Evolutionary conservation across 1,140 invertebrate species (phyloP), one percentile per base, ranked within the genome.

Genomic region (Pseudoatta argentina): DNA sequence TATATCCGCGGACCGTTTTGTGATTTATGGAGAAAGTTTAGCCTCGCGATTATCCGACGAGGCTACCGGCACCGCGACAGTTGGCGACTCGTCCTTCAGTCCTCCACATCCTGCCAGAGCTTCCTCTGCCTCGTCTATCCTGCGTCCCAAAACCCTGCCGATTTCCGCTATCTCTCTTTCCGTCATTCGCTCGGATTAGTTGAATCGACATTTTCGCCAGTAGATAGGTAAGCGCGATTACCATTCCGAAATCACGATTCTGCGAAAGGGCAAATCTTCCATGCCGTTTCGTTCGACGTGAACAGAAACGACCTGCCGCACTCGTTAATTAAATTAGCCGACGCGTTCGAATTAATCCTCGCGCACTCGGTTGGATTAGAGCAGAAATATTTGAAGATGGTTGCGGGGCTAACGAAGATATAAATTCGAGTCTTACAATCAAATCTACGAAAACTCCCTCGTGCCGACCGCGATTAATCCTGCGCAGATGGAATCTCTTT

Each of bases 21-120:
- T 92, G 91, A 92, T 92, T 92, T 92, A 92, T 92, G 87, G 91
- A 77, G 86, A 91, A 92, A 92, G 90, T 92, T 92, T 91, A 89
- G 87, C 73, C 83, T 75, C 78, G 77, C 86, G 91, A 92, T 92
- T 92, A 92, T 89, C 85, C 86, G 63, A 66, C 72, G 73, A 86
- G 72, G 81, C 66, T 48, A 69, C 44, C 67, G 44, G 51, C 16
- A 57, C 67, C 59, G 78, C 89, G 89, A 92, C 91, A 91, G 91
- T 91, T 89, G 86, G 78, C 89, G 81, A 85, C 73, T 76, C 78
- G 18, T 61, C 57, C 85, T 69, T 81, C 69, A 67, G 48, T 85
- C 44, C 64, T 78, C 61, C 48, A 53, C 76, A 72, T 76, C 71
- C 63, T 72, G 48, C 61, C 61, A 27, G 55, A n/a, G 44, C 63